Conservation (phyloP, 2,888 invertebrate species). For the Rhaphigaster nebulosa region DNA sequence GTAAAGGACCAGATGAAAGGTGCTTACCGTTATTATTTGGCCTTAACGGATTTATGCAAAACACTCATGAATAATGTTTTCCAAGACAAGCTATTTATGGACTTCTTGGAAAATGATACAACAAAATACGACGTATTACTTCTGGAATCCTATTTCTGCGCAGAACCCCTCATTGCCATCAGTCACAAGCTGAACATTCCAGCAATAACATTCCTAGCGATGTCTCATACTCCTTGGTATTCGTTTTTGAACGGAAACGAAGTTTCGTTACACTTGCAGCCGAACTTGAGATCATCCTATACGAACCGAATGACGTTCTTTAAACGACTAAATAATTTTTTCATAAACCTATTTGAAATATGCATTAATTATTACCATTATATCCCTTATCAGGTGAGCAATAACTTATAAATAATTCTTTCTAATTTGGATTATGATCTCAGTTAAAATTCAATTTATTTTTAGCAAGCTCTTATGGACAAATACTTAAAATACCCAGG, state of each 20-base stretch:
- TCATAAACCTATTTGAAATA: neutral
- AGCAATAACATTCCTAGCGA: neutral
- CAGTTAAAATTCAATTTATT: neutral
- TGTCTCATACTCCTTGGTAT: neutral
- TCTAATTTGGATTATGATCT: neutral
- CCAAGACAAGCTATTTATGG: neutral
- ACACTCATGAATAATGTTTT: neutral
- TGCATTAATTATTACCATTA: neutral
- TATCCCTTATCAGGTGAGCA: neutral
- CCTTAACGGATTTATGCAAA: neutral
- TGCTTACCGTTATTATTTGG: neutral
- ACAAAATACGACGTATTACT: neutral
- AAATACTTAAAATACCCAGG: neutral
- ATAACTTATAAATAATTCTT: neutral
- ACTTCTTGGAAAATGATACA: neutral
- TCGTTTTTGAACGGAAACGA: neutral
- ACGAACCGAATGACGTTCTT: neutral
- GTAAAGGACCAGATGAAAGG: neutral
- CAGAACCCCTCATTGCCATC: neutral
- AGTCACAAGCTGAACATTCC: neutral
- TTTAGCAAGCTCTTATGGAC: conserved; percentile 4
- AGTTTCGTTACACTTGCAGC: neutral
- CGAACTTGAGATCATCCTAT: neutral
- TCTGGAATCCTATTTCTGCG: neutral
- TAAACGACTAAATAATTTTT: neutral